Evolutionary conservation across 2,113 vertebrate species (phyloP).

Genomic region (Crocuta crocuta): DNA sequence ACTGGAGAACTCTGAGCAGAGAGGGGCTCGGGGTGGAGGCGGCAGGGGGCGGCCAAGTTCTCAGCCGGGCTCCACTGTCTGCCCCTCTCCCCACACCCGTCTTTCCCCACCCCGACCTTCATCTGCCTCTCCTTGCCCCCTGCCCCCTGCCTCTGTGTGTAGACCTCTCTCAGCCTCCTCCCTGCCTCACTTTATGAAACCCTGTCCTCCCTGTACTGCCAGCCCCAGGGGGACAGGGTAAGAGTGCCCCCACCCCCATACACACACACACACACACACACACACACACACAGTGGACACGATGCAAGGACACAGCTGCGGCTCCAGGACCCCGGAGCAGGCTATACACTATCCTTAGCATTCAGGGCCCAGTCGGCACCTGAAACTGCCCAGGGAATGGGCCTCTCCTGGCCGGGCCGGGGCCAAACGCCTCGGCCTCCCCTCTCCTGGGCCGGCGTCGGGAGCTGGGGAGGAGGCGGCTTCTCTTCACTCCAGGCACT

Average conservation of each 20-base stretch:
- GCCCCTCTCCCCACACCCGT: no score
- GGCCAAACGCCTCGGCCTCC: constrained; percentile 63
- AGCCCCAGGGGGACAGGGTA: neutral
- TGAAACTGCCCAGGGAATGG: constrained; percentile 19
- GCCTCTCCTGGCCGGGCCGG: constrained; percentile 48
- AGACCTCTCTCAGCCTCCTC: neutral
- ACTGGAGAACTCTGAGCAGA: neutral
- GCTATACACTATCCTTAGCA: constrained; percentile 18
- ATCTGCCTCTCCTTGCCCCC: neutral
- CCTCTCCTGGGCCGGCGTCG: neutral
- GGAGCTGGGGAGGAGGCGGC: neutral
- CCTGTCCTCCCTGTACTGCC: neutral
- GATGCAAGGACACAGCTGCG: neutral
- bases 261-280: neutral
- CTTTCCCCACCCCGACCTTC: no score
- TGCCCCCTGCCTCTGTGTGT: neutral
- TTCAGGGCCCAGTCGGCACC: constrained; percentile 74
- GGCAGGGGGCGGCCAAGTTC: neutral
- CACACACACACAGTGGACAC: constrained; percentile 26
- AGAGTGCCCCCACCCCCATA: neutral
- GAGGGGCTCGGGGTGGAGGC: neutral
- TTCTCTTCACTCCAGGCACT: constrained; percentile 75
- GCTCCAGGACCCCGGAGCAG: constrained; percentile 57
- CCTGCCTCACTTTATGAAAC: neutral
- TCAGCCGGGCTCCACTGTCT: neutral